Base-by-base conservation (phyloP, 2,888 invertebrate species). In the Ennomos erosarius region DNA sequence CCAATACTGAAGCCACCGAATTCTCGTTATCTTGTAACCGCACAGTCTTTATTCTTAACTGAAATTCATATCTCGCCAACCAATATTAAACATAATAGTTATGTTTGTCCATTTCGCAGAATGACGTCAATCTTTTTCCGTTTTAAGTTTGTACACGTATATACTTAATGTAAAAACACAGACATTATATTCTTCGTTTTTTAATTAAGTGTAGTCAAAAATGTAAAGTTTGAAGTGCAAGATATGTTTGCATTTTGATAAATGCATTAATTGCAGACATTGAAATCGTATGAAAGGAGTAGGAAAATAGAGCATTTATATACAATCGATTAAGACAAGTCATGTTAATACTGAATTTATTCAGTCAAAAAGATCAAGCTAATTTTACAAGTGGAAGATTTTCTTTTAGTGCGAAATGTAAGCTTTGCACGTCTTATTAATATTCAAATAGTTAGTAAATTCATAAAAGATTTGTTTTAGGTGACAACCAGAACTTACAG, bases 241-340 rank as follows among this genome's bases (percentile, higher is more conserved):
- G 69, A 67, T 69, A 69, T 67, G 69, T 66, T 26, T 36, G 60
- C 49, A 39, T 61, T 61, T 37, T 13, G 38, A 49, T 65, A 63
- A 63, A 69, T 65, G 67, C 67, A 55, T 2, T 16, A 50, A 36
- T 52, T 46, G 46, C 33, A 59, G 38, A 50, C 40, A 35, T 11
- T 44, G 33, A 45, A 49, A 51, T 51, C 35, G 38, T 44, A 36
- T 26, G 35, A 51, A 36, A 52, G 37, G 47, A 55, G 43, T 60
- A 65, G 16, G 42, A 63, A 59, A 58, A 55, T 59, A 59, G 45
- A 68, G 60, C 43, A 62, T 51, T 59, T 55, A 55, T 51, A 52
- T 62, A 67, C 67, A 60, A 53, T 36, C 55, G 37, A 42, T 36
- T 5, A 34, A 26, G 35, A 46, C 36, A 10, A 13, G 35, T 26